Base-by-base conservation (phyloP, 1,140 invertebrate species). In the Diuraphis noxia region DNA sequence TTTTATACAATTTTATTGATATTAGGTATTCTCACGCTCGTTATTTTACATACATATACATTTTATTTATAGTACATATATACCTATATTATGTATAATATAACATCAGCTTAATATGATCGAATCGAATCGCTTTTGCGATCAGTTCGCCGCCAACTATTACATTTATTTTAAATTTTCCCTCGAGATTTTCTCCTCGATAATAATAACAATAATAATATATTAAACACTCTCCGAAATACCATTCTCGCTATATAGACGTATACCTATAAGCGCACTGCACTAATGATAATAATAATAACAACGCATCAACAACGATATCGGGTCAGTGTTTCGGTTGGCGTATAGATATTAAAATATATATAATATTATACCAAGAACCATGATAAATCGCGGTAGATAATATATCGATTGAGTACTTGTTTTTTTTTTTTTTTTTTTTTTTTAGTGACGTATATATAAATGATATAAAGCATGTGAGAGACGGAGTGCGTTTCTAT, bases 211-310 rank as follows among this genome's bases (percentile, higher is more conserved):
- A 72, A 72, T 17, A 30, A 34, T 72, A 36, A 36, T 79, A 5
- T 63, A 63, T 72, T 72, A 72, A 72, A n/a, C 30, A 72, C 56
- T 72, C 56, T 72, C 56, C 56, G n/a, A 72, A 72, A 72, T 72
- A 72, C 10, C 0, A n/a, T 72, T n/a, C 56, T 72, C 30, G 30
- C 56, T 30, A 17, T 17, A 46, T 43, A 30, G 25, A 56, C 3
- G 52, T 56, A 56, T 63, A 46, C n/a, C 13, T n/a, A n/a, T 21
- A 23, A 63, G 3, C 10, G 30, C 56, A 17, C n/a, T 63, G 10
- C 56, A 72, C 13, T 79, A 19, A 79, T 79, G 17, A 36, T 34
- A 79, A 36, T 23, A 79, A 79, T 79, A 79, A 63, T 23, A 9
- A n/a, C 10, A 63, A 63, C 30, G 10, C 10, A 63, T n/a, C 30